Percentiles rank a stretch among this genome's conserved stretches.
Conservation (phyloP, 2,113 vertebrate genomes). For the Aegotheles bennettii region DNA sequence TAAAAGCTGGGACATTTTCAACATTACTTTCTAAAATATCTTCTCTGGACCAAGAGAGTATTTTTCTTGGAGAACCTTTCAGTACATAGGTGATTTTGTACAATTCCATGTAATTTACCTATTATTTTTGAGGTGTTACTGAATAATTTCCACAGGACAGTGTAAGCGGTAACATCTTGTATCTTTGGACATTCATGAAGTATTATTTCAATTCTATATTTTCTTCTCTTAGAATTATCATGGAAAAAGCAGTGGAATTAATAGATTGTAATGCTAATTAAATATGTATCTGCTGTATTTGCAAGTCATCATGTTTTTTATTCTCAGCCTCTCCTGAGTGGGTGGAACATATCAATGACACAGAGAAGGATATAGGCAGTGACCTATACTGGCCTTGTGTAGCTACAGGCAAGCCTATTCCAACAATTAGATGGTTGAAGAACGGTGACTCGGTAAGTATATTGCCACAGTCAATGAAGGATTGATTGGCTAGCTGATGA, state of each 20-base stretch:
- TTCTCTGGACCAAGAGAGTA: not conserved
- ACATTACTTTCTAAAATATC: not conserved
- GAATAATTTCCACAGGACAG: not conserved
- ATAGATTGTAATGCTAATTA: not conserved
- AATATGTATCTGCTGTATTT: not conserved
- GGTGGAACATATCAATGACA: conserved; percentile 88
- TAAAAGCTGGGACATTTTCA: not conserved
- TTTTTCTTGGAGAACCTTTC: not conserved
- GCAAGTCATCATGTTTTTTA: not conserved
- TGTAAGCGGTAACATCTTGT: not conserved
- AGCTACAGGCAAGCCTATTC: conserved; percentile 88
- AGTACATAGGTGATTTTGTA: not conserved
- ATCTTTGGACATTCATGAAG: not conserved
- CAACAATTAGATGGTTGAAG: conserved; percentile 88
- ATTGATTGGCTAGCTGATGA: not conserved
- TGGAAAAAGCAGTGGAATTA: not conserved
- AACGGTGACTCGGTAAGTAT: conserved; percentile 83
- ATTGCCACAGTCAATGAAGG: not conserved
- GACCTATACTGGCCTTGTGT: conserved; percentile 88
- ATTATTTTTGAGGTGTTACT: not conserved
- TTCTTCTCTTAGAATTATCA: not conserved
- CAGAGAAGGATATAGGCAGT: conserved; percentile 86
- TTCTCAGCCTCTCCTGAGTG: conserved; percentile 88
- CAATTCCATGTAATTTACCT: not conserved
- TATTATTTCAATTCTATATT: not conserved